These are phyloP conservation scores for Parauchenoglanis punctatus DNA, from an alignment of 2,797 vertebrate species.

Conservation along the genomic window DNA sequence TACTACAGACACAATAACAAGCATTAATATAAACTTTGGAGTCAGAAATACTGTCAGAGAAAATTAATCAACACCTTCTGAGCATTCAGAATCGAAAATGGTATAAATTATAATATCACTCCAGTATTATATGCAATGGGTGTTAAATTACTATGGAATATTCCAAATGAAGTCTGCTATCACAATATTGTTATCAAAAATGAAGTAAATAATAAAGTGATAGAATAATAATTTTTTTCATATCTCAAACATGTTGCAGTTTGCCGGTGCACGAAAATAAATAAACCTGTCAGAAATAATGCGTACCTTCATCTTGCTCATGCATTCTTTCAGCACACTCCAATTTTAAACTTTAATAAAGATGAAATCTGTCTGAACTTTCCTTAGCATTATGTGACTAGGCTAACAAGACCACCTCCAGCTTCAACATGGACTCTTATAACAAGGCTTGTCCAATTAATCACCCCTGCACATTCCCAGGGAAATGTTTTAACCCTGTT, in stretches of 20 bases:
- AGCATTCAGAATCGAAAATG: background rate
- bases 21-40: background rate
- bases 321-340: constrained; percentile 1
- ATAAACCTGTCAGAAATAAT: background rate
- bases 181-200: background rate
- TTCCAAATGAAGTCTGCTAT: background rate
- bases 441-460: constrained; percentile 30
- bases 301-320: background rate
- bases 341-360: constrained; percentile 10
- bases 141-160: background rate
- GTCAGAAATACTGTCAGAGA: background rate
- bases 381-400: background rate
- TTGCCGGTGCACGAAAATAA: background rate
- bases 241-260: background rate
- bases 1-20: background rate
- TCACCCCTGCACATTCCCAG: background rate
- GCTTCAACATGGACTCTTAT: background rate
- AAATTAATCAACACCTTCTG: background rate
- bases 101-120: background rate
- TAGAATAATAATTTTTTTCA: background rate
- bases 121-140: background rate
- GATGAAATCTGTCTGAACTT: background rate
- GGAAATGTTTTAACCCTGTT: background rate
- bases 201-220: background rate
- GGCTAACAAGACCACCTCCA: constrained; percentile 7